Base-by-base conservation (phyloP, 2,113 vertebrate species). In the Electrona antarctica region DNA sequence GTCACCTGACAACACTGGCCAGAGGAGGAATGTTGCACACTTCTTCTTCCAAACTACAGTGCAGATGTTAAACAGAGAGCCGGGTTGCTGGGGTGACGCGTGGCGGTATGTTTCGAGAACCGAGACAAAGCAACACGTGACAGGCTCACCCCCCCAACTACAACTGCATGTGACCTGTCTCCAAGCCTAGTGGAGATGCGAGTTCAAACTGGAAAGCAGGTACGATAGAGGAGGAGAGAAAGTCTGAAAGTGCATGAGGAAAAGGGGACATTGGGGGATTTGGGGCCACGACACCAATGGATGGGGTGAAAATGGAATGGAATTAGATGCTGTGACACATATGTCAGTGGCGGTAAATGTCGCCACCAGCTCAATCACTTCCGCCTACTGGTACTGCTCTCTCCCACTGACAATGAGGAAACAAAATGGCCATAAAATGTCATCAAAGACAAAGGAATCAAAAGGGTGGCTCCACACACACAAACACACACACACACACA, bases 121-220 rank as follows among this genome's bases (percentile, higher is more conserved):
- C 46, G 11, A 82, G 76, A 92, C 90, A 93, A 92, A 91, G 83
- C 89, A 82, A 77, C 84, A 79, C 67, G 80, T 89, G 85, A 93
- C 80, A 87, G 69, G 83, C 77, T 74, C 69, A 75, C 68, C 81
- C 51, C 91, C 87, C 87, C 79, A 41, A 41, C 79, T 89, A 85
- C 83, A 92, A 88, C 89, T 92, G 21, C 21, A 21, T 21, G 88
- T 87, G 91, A 90, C 87, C 88, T 91, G 92, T 90, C 88, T 84
- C 79, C 83, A 79, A 91, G 83, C 83, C 88, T 63, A 71, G 52
- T 63, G 73, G 52, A 81, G 82, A 83, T 76, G 67, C 48, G 79
- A 7, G 61, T 71, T 62, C 54, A 67, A 71, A 55, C 56, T 74
- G 80, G 69, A 86, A 77, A 67, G 62, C 65, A 73, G 60, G 74